phyloP scores from a whole-genome alignment of 2,888 invertebrate species.

The Drosophila parthenogenetica region DNA sequence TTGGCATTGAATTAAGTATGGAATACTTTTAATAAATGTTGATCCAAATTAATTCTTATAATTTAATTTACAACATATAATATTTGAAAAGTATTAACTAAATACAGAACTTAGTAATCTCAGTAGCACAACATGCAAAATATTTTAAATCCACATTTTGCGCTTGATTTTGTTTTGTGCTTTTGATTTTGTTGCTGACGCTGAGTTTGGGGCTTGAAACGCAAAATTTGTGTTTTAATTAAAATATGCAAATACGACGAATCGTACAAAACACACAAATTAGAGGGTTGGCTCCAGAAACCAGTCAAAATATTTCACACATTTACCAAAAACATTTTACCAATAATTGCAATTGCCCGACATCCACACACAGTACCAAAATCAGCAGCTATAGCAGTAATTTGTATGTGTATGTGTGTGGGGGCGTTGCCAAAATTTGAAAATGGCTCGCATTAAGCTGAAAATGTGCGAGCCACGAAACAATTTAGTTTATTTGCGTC shows the following conservation, averaged over 20 bases:
- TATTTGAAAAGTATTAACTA: not conserved
- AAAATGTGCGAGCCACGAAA: slow-evolving; percentile 47
- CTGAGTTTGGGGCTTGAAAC: slow-evolving; percentile 33
- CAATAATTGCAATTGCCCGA: slow-evolving; percentile 57
- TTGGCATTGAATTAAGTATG: not conserved
- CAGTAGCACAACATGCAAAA: slow-evolving; percentile 4
- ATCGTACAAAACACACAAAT: slow-evolving; percentile 58
- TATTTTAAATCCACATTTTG: slow-evolving; percentile 16
- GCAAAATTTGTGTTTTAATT: slow-evolving; percentile 76
- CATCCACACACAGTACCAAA: slow-evolving; percentile 4
- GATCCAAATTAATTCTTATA: not conserved
- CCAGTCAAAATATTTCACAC: slow-evolving; percentile 68
- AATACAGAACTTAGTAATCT: not conserved
- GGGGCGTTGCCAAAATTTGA: slow-evolving; percentile 44
- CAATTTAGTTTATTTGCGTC: slow-evolving; percentile 75
- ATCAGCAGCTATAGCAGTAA: not conserved
- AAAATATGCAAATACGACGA: slow-evolving; percentile 74
- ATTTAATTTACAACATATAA: not conserved
- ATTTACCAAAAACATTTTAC: slow-evolving; percentile 55
- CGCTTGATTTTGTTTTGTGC: slow-evolving; percentile 28
- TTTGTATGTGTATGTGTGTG: slow-evolving; percentile 1
- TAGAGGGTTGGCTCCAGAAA: slow-evolving; percentile 35
- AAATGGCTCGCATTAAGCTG: slow-evolving; percentile 47
- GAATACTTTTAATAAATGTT: not conserved
- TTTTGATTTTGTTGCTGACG: slow-evolving; percentile 17